These are phyloP conservation scores for Pollachius pollachius DNA, from an alignment of 2,113 vertebrate species.

Conservation along the genomic window DNA sequence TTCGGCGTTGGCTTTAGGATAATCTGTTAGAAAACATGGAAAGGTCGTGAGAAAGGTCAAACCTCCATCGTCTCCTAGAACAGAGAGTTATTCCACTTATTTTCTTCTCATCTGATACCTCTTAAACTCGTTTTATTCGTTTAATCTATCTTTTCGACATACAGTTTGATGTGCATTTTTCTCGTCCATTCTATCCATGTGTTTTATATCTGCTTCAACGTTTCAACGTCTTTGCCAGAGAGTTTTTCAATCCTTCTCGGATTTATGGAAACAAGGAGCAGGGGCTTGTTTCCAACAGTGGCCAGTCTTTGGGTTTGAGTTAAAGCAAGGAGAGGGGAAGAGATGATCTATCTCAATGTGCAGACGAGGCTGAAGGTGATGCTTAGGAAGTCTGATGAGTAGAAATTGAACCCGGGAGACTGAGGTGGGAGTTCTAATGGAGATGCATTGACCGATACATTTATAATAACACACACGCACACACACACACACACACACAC, in stretches of 20 bases:
- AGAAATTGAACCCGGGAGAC: neutral
- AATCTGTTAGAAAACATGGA: neutral
- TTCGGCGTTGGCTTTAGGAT: neutral
- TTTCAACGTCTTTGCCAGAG: neutral
- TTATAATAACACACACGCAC: too few species aligned
- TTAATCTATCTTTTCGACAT: too few species aligned
- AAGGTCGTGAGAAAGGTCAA: constrained; percentile 16
- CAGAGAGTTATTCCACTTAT: neutral
- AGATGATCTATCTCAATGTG: neutral
- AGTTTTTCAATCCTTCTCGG: neutral
- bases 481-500: too few species aligned
- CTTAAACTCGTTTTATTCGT: neutral
- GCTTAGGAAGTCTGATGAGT: neutral
- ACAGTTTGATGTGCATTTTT: too few species aligned
- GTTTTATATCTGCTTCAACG: too few species aligned
- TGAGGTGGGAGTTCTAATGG: too few species aligned
- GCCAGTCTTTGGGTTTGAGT: neutral
- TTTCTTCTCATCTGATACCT: neutral
- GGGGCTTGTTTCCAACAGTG: neutral
- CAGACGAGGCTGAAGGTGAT: neutral
- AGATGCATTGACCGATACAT: too few species aligned
- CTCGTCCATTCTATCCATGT: too few species aligned
- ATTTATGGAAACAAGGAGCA: neutral
- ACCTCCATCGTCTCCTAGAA: neutral
- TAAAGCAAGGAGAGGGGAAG: neutral